Evolutionary conservation across 2,113 vertebrate species (phyloP).

Genomic region (Hoplias malabaricus): DNA sequence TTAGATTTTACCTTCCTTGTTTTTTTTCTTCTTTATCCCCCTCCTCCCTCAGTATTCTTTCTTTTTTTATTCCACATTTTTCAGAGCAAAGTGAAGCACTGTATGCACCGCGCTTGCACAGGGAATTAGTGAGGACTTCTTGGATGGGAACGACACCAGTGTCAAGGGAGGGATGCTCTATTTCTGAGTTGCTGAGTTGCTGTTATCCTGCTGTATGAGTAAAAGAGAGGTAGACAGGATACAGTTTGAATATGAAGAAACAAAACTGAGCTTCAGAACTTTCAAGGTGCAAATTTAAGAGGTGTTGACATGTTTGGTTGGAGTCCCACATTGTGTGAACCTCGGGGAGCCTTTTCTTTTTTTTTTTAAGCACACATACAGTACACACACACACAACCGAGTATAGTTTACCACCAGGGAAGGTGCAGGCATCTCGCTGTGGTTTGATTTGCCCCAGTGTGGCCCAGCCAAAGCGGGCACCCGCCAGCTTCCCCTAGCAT

Average conservation of each 20-base stretch:
- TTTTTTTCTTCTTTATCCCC: conserved; percentile 63
- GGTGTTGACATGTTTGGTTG: conserved; percentile 21
- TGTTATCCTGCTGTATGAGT: conserved; percentile 1
- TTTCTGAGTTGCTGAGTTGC: not conserved
- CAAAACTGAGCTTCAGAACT: conserved; percentile 31
- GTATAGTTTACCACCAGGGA: conserved; percentile 38
- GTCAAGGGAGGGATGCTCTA: not conserved
- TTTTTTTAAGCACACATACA: conserved; percentile 1
- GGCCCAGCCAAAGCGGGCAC: conserved; percentile 30
- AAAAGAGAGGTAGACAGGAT: not conserved
- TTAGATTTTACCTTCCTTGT: conserved; percentile 75
- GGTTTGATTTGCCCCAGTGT: conserved; percentile 49
- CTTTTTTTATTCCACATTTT: conserved; percentile 59
- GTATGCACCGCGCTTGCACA: not conserved
- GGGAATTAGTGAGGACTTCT: conserved; percentile 37
- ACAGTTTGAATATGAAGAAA: conserved; percentile 29
- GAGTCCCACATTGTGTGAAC: conserved; percentile 42
- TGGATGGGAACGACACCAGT: conserved; percentile 1
- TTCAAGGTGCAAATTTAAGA: conserved; percentile 11
- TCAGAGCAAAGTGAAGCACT: conserved; percentile 27
- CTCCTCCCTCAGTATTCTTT: conserved; percentile 47
- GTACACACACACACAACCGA: not conserved
- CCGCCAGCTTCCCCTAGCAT: conserved; percentile 33
- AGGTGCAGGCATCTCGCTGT: conserved; percentile 7
- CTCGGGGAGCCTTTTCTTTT: conserved; percentile 9